These are phyloP conservation scores for Kryptolebias ocellatus DNA, from an alignment of 2,797 vertebrate species.

Conservation along the genomic window DNA sequence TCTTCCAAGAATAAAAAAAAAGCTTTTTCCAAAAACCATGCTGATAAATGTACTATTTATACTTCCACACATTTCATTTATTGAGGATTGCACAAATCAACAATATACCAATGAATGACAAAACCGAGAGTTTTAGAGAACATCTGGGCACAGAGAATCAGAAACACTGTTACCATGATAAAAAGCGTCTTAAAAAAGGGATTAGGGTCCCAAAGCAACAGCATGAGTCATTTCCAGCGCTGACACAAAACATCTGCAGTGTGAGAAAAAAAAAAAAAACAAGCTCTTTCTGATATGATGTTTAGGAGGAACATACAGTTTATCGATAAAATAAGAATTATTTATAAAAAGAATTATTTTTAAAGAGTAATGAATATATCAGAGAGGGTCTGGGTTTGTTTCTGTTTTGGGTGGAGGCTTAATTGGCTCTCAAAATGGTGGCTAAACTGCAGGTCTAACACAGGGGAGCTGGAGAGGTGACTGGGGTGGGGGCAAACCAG, in stretches of 20 bases:
- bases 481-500: conserved; percentile 32
- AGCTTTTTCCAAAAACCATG: conserved; percentile 10
- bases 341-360: not conserved
- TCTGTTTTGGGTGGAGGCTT: conserved; percentile 65
- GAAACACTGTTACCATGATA: conserved; percentile 34
- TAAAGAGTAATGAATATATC: conserved; percentile 12
- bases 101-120: conserved; percentile 38
- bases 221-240: conserved; percentile 38
- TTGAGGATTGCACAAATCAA: conserved; percentile 38
- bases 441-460: conserved; percentile 57
- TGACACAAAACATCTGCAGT: conserved; percentile 57
- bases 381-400: conserved; percentile 45
- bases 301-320: conserved; percentile 15
- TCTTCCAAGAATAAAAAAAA: conserved; percentile 1
- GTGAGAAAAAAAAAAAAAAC: conserved; percentile 18
- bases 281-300: not conserved
- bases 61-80: conserved; percentile 37
- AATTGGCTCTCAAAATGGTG: conserved; percentile 44
- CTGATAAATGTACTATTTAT: conserved; percentile 29
- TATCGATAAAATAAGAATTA: conserved; percentile 14
- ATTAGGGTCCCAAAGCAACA: conserved; percentile 34
- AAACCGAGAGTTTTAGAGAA: conserved; percentile 38
- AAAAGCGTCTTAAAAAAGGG: conserved; percentile 39
- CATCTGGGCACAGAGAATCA: conserved; percentile 19
- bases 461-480: conserved; percentile 32